Percentiles rank a stretch among this genome's conserved stretches.
phyloP scores from a whole-genome alignment of 2,888 invertebrate genomes.

The Crepidodera aurea region DNA sequence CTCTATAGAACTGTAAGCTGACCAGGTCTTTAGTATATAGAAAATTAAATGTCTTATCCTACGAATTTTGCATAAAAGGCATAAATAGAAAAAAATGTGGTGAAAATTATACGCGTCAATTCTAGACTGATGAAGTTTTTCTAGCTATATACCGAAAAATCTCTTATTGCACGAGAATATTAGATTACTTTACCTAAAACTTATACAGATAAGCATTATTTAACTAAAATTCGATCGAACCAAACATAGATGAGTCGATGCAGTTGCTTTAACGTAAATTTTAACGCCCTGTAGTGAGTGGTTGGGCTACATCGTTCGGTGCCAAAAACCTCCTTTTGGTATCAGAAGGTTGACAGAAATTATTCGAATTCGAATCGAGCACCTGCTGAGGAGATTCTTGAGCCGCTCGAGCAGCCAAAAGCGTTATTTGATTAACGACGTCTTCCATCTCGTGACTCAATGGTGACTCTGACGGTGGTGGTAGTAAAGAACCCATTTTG shows the following conservation, averaged over 20 bases:
- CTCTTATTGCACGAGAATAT: slow-evolving; percentile 9
- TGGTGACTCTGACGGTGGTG: slow-evolving; percentile 66
- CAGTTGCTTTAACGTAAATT: slow-evolving; percentile 34
- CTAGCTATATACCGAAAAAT: neutral
- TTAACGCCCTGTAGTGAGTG: slow-evolving; percentile 67
- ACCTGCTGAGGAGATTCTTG: slow-evolving; percentile 64
- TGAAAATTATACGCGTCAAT: too few relatives aligned
- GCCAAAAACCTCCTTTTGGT: slow-evolving; percentile 67
- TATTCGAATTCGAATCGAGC: slow-evolving; percentile 67
- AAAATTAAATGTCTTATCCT: too few relatives aligned
- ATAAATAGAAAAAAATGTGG: too few relatives aligned
- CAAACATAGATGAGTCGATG: neutral
- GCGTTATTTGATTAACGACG: slow-evolving; percentile 82
- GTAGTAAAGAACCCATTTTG: slow-evolving; percentile 46
- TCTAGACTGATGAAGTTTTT: too few relatives aligned
- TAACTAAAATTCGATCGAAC: neutral
- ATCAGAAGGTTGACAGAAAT: slow-evolving; percentile 66
- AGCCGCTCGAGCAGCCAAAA: slow-evolving; percentile 78
- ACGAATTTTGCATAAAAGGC: too few relatives aligned
- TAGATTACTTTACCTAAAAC: neutral
- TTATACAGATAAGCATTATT: neutral
- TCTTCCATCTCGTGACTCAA: slow-evolving; percentile 84
- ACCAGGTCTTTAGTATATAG: too few relatives aligned
- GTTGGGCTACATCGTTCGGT: slow-evolving; percentile 64
- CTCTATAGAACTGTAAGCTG: too few relatives aligned